Evolutionary conservation across 1,140 invertebrate genomes (phyloP).

Genomic region (Fopius arisanus): DNA sequence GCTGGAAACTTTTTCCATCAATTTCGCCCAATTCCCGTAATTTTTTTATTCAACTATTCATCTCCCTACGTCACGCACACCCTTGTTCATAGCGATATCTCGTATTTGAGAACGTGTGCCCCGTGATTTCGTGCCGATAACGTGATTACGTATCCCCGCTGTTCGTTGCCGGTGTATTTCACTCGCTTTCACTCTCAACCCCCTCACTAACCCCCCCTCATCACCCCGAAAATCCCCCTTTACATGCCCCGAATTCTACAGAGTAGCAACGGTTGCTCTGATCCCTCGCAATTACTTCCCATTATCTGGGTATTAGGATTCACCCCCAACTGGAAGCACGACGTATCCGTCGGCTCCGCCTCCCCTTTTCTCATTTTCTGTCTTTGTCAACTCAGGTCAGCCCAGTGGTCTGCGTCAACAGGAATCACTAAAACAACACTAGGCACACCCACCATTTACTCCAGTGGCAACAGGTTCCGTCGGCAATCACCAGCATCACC

Average conservation of each 20-base stretch:
- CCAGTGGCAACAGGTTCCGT: conserved; percentile 28
- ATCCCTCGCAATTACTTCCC: conserved; percentile 66
- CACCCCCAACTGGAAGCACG: conserved; percentile 55
- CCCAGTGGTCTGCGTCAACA: neutral
- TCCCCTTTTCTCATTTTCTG: conserved; percentile 18
- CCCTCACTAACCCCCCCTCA: conserved; percentile 30
- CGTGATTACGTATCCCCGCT: conserved; percentile 47
- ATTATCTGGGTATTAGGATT: conserved; percentile 67
- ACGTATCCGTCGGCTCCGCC: conserved; percentile 49
- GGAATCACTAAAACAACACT: neutral
- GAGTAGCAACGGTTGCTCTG: conserved; percentile 55
- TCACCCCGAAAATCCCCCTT: conserved; percentile 30
- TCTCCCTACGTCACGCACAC: neutral
- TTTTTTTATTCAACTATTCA: neutral
- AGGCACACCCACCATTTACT: neutral
- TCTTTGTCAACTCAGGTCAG: neutral
- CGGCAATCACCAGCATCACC: neutral
- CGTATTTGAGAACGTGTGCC: conserved; percentile 58
- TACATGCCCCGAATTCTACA: conserved; percentile 45
- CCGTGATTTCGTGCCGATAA: conserved; percentile 61
- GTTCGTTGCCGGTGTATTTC: conserved; percentile 26
- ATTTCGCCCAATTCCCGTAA: neutral
- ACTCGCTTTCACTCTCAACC: conserved; percentile 29
- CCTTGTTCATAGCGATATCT: conserved; percentile 30
- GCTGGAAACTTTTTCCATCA: neutral